Base-by-base conservation (phyloP, 2,113 vertebrate genomes). In the Synodontis membranacea region DNA sequence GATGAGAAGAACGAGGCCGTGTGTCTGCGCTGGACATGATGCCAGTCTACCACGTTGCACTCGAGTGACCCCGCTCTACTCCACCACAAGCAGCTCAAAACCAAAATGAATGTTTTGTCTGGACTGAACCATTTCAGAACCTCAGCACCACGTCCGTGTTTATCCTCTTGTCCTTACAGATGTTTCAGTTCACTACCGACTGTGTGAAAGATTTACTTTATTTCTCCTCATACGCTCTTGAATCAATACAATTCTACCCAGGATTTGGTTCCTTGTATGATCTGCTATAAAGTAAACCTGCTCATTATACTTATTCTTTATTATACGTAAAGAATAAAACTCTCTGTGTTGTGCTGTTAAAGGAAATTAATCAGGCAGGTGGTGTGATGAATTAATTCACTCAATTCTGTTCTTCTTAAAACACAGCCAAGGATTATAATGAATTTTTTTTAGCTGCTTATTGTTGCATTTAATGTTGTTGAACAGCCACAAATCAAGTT, bases 41-140 rank as follows among this genome's bases (percentile, higher is more conserved):
- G 58, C 52, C 75, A 83, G 68, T 80, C 46, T 58, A 23, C 84
- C 70, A 76, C 72, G 54, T 39, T 89, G 85, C 64, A 91, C 93
- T 89, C 86, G 87, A 79, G 78, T 86, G 90, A 92, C 85, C 90
- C 89, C 6, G 19, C 42, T 62, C 64, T 44, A 7, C 58, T 50
- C 64, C 46, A 83, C 90, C 89, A 83, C 91, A 92, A 92, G 86
- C 91, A 91, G 89, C 84, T 84, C 87, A 83, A 75, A 88, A 88
- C 83, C 84, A 74, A 72, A 90, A 87, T 86, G 84, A 92, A 91
- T 93, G 91, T 92, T 91, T 66, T 84, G 88, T 90, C 91, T 92
- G 64, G 52, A 85, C 84, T 86, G 78, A 72, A 82, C 46, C 62
- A 37, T 70, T 60, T 46, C 86, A 58, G 48, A 19, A 74, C 62